phyloP scores from a whole-genome alignment of 2,888 invertebrate species.

The Norana najaformis region DNA sequence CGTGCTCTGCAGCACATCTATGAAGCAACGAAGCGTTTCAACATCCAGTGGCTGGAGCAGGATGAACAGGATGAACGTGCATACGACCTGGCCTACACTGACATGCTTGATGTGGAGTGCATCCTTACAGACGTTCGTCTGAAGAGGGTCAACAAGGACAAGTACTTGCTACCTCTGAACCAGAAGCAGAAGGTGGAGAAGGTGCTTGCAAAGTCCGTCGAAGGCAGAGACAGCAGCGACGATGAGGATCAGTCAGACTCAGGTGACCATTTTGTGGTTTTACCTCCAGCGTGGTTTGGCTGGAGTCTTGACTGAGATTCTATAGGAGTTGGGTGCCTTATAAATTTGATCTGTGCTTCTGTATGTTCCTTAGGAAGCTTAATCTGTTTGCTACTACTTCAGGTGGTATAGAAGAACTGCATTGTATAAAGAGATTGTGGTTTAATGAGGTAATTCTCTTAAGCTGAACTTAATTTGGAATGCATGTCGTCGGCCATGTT shows the following conservation, averaged over 20 bases:
- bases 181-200: constrained; percentile 26
- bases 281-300: background rate
- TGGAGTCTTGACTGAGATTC: background rate
- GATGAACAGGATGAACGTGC: constrained; percentile 8
- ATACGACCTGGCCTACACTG: constrained; percentile 32
- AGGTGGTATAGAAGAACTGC: no score
- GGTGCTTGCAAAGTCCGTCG: constrained; percentile 20
- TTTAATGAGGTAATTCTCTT: no score
- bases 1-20: constrained; percentile 39
- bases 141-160: constrained; percentile 16
- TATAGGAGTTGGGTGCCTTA: background rate
- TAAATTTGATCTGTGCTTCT: no score
- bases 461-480: no score
- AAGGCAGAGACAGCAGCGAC: constrained; percentile 23
- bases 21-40: constrained; percentile 32
- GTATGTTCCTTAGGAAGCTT: no score
- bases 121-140: constrained; percentile 27
- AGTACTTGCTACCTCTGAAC: background rate
- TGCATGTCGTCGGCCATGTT: no score
- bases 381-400: no score
- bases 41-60: constrained; percentile 41
- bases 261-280: constrained; percentile 18
- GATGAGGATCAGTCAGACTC: constrained; percentile 20
- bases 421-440: no score
- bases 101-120: constrained; percentile 29